These are phyloP conservation scores for Macrophya annulata DNA, from an alignment of 2,888 invertebrate genomes.

Conservation along the genomic window DNA sequence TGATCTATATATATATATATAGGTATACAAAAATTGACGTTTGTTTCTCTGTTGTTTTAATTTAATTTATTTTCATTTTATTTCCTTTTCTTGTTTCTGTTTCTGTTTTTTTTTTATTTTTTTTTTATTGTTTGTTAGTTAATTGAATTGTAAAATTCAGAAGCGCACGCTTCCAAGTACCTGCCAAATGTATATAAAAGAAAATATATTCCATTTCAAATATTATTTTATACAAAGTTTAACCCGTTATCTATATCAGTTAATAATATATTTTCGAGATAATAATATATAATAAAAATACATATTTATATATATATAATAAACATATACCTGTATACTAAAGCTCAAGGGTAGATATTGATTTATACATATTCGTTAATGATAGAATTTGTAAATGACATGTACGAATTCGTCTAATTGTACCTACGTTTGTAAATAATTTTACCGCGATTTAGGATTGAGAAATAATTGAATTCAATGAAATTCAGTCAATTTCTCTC, in stretches of 20 bases:
- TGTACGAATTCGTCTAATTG: conserved; percentile 24
- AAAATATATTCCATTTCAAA: conserved; percentile 5
- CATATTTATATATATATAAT: conserved; percentile 37
- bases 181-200: conserved; percentile 69
- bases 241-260: not conserved
- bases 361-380: conserved; percentile 25
- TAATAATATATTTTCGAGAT: conserved; percentile 35
- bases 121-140: conserved; percentile 21
- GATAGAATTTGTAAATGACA: conserved; percentile 3
- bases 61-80: conserved; percentile 46
- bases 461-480: conserved; percentile 31
- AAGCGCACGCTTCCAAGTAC: conserved; percentile 74
- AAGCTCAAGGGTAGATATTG: conserved; percentile 33
- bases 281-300: conserved; percentile 34
- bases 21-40: conserved; percentile 27
- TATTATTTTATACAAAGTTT: conserved; percentile 21
- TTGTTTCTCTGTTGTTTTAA: conserved; percentile 25
- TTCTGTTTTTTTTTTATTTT: conserved; percentile 42
- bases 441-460: conserved; percentile 35
- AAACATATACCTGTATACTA: not conserved
- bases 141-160: conserved; percentile 59
- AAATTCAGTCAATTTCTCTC: conserved; percentile 55
- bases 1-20: too few relatives aligned
- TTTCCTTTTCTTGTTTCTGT: conserved; percentile 55
- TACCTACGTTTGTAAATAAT: conserved; percentile 41